Conservation (phyloP, 2,888 invertebrate genomes). For the Netelia inedita region DNA sequence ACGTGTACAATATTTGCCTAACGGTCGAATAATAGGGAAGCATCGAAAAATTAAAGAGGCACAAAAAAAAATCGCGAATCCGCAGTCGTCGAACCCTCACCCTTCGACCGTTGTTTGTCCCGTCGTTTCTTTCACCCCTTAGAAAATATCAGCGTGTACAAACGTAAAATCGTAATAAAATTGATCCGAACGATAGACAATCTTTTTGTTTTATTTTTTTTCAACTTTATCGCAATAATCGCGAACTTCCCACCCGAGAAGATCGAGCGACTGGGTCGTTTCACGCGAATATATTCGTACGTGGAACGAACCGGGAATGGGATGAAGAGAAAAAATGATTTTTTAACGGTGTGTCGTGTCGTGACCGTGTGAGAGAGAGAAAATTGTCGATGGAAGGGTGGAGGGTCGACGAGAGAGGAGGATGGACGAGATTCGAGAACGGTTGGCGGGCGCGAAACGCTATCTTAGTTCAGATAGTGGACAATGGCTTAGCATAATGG, state of each 20-base stretch:
- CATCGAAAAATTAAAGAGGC: conserved; percentile 71
- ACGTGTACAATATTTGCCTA: conserved; percentile 81
- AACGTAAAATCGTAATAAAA: no score
- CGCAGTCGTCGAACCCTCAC: conserved; percentile 56
- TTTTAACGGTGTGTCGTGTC: conserved; percentile 80
- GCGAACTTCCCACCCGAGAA: not conserved
- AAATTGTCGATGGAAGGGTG: conserved; percentile 27
- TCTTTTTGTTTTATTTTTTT: no score
- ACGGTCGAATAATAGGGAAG: conserved; percentile 82
- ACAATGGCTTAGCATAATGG: conserved; percentile 85
- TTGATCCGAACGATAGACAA: no score
- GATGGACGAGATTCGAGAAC: conserved; percentile 63
- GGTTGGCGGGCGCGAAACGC: conserved; percentile 66
- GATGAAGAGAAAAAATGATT: conserved; percentile 79
- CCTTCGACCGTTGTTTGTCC: conserved; percentile 33
- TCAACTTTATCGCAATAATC: conserved; percentile 17
- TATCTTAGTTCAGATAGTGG: conserved; percentile 84
- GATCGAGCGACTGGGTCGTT: conserved; percentile 9
- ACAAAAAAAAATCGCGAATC: conserved; percentile 66
- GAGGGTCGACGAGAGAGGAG: conserved; percentile 48
- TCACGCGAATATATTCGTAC: conserved; percentile 23
- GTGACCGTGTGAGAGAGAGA: conserved; percentile 46
- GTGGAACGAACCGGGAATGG: not conserved
- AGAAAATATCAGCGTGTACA: no score
- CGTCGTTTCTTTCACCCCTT: not conserved